These are phyloP conservation scores for Palythoa heliodiscus DNA, from an alignment of 92 coral and sea anemone genomes.

Conservation along the genomic window DNA sequence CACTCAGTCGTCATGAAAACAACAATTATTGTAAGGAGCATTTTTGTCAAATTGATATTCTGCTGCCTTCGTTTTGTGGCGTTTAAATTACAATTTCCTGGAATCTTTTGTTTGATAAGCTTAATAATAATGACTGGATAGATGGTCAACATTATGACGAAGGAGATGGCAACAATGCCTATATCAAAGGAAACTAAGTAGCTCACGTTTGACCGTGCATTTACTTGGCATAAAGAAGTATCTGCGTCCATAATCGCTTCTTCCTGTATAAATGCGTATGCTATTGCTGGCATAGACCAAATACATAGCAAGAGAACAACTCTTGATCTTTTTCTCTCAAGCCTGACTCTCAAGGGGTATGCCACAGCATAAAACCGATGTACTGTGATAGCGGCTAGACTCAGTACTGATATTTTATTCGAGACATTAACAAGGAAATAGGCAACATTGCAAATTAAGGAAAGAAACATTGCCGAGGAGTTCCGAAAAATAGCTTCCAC, in stretches of 20 bases:
- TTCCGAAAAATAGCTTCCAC: background rate
- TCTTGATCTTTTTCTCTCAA: background rate
- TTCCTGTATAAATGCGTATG: background rate
- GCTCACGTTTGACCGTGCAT: background rate
- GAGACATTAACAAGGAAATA: background rate
- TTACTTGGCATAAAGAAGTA: background rate
- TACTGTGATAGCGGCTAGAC: no score
- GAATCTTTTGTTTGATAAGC: background rate
- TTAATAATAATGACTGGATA: slow-evolving; percentile 7
- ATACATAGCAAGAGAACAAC: background rate
- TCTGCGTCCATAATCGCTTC: background rate
- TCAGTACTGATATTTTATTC: background rate
- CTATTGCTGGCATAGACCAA: background rate
- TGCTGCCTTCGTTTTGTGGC: slow-evolving; percentile 2
- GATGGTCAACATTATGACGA: background rate
- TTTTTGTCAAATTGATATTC: slow-evolving; percentile 18
- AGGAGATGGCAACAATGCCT: background rate
- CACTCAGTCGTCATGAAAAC: slow-evolving; percentile 5
- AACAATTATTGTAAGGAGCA: slow-evolving; percentile 17
- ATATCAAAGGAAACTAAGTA: background rate
- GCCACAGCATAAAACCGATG: background rate
- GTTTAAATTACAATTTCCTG: background rate
- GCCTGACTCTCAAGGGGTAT: background rate
- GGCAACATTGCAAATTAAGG: background rate
- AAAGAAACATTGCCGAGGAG: background rate